phyloP scores from a whole-genome alignment of 2,797 vertebrate species.

The Nasua narica region DNA sequence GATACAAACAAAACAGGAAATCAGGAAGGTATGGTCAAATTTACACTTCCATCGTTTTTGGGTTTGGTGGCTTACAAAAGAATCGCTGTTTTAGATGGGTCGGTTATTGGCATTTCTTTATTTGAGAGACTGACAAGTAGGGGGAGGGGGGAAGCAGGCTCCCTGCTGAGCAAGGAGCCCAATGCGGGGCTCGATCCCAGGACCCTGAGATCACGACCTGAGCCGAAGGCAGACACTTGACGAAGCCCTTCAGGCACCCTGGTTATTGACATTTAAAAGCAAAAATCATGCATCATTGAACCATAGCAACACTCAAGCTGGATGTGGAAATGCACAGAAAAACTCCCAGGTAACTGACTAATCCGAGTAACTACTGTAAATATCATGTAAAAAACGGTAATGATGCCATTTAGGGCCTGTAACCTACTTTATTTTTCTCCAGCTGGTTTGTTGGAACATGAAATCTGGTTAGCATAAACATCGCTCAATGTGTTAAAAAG shows the following conservation, averaged over 20 bases:
- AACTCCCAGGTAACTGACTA: background rate
- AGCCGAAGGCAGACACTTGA: no score
- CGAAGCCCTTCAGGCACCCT: no score
- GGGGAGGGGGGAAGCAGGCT: no score
- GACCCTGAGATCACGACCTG: no score
- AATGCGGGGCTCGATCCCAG: no score
- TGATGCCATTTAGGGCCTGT: fast-evolving
- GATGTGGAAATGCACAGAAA: background rate
- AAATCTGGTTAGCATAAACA: background rate
- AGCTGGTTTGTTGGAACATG: background rate
- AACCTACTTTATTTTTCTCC: background rate
- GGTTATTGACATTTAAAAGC: background rate
- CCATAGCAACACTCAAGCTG: no score
- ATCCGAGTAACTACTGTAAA: background rate
- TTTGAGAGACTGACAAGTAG: no score
- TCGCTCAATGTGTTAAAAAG: background rate
- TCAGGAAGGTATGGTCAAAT: background rate
- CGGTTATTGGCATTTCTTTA: no score
- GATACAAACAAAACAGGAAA: background rate
- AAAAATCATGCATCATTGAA: fast-evolving
- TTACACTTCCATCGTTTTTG: fast-evolving
- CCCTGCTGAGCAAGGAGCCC: no score
- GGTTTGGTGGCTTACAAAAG: fast-evolving
- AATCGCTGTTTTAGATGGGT: fast-evolving
- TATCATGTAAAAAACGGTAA: fast-evolving